Conservation (phyloP, 1,140 invertebrate genomes). For the Aphaenogaster rudis region DNA sequence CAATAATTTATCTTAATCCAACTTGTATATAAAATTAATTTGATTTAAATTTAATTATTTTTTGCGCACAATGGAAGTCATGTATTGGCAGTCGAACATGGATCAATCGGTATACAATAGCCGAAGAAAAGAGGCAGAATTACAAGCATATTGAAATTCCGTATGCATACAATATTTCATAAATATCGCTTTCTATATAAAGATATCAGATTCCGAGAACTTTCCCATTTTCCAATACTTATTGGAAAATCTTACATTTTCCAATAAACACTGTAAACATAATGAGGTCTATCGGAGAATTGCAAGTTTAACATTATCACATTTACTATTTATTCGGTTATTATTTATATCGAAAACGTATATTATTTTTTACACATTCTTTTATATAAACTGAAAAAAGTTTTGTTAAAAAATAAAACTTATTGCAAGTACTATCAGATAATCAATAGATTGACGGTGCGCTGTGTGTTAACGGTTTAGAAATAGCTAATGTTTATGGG, state of each 20-base stretch:
- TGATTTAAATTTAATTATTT: constrained; percentile 3
- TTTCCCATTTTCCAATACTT: neutral
- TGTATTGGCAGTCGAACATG: constrained; percentile 77
- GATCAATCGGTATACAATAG: constrained; percentile 73
- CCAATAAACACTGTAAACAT: neutral
- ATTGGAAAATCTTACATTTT: neutral
- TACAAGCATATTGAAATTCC: constrained; percentile 35
- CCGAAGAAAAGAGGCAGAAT: constrained; percentile 56
- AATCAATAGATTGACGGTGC: neutral
- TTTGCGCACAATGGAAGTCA: constrained; percentile 68
- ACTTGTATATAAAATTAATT: neutral
- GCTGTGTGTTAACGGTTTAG: neutral
- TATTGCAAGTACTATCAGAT: neutral
- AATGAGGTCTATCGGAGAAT: neutral
- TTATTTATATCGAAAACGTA: neutral
- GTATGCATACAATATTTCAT: constrained; percentile 27
- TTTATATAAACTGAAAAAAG: neutral
- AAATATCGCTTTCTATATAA: constrained; percentile 26
- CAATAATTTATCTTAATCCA: neutral
- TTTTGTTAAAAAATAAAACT: neutral
- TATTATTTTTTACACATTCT: neutral
- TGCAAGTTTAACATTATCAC: neutral
- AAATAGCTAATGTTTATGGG: neutral
- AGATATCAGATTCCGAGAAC: constrained; percentile 35
- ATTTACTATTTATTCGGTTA: constrained; percentile 3